These are phyloP conservation scores for Scomber scombrus DNA, from an alignment of 2,113 vertebrate genomes.

Conservation along the genomic window DNA sequence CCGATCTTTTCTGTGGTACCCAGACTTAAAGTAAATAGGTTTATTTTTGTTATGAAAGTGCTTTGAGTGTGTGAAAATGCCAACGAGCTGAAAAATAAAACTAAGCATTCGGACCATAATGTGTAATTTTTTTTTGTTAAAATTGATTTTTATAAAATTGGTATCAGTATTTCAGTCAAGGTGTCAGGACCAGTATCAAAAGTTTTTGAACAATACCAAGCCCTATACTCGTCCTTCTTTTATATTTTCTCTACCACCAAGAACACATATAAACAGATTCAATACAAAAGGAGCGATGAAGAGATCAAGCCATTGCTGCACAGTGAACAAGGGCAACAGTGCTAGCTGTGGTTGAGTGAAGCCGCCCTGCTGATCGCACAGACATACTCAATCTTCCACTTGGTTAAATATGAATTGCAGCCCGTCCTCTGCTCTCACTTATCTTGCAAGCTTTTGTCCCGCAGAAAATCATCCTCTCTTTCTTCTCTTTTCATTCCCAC, in stretches of 20 bases:
- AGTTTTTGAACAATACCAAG: no score
- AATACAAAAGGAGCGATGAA: background rate
- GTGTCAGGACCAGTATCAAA: no score
- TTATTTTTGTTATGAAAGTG: no score
- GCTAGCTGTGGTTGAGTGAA: slow-evolving; percentile 25
- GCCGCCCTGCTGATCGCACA: slow-evolving; percentile 5
- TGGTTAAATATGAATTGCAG: slow-evolving; percentile 6
- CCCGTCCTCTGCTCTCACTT: slow-evolving; percentile 5
- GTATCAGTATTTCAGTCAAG: no score
- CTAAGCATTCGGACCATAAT: no score
- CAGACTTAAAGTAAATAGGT: no score
- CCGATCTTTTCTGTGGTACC: no score
- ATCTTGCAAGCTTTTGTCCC: background rate
- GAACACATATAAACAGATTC: background rate
- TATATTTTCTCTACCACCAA: background rate
- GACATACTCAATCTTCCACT: slow-evolving; percentile 10
- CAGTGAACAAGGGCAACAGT: slow-evolving; percentile 18
- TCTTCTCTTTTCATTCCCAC: background rate
- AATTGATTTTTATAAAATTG: no score
- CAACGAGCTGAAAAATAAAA: no score
- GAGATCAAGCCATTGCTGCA: slow-evolving; percentile 1
- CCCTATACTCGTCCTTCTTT: background rate
- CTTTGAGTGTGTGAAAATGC: no score
- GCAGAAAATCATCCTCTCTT: background rate
- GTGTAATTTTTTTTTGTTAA: no score